Evolutionary conservation across 1,140 invertebrate genomes (phyloP).

Genomic region (Drosophila kurseongensis): DNA sequence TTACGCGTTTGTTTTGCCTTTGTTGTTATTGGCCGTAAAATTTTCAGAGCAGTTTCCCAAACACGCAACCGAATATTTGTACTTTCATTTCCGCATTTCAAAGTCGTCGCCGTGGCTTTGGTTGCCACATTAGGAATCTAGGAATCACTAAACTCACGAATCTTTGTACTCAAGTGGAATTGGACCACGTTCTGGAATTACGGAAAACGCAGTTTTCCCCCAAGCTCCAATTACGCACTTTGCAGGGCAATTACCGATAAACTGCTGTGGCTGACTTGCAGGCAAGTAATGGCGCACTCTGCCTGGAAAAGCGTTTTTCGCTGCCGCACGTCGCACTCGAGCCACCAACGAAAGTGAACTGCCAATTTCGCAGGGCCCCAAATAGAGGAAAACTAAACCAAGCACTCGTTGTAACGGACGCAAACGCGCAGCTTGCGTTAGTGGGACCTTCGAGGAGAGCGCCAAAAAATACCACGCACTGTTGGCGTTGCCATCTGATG

Average conservation of each 20-base stretch:
- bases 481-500: background rate
- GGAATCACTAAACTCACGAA: slow-evolving; percentile 11
- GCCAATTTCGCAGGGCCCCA: slow-evolving; percentile 41
- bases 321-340: slow-evolving; percentile 63
- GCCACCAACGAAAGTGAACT: slow-evolving; percentile 59
- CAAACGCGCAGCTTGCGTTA: slow-evolving; percentile 21
- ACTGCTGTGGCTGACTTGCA: slow-evolving; percentile 55
- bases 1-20: slow-evolving; percentile 82
- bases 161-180: slow-evolving; percentile 11
- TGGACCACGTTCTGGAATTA: slow-evolving; percentile 30
- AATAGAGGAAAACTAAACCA: slow-evolving; percentile 43
- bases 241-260: slow-evolving; percentile 44
- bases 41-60: slow-evolving; percentile 65
- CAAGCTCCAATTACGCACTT: slow-evolving; percentile 59
- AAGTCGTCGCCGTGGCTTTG: slow-evolving; percentile 34
- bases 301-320: slow-evolving; percentile 51
- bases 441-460: slow-evolving; percentile 4
- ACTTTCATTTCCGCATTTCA: slow-evolving; percentile 74
- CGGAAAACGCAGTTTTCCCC: slow-evolving; percentile 35
- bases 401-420: slow-evolving; percentile 37
- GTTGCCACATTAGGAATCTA: slow-evolving; percentile 15
- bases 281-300: slow-evolving; percentile 57
- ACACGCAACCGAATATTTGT: slow-evolving; percentile 72
- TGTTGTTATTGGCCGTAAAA: slow-evolving; percentile 62
- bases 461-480: slow-evolving; percentile 15